A percentile compares a stretch with the other conserved stretches of the same genome.
phyloP scores from a whole-genome alignment of 2,797 vertebrate species.

The Hemitrygon akajei region DNA sequence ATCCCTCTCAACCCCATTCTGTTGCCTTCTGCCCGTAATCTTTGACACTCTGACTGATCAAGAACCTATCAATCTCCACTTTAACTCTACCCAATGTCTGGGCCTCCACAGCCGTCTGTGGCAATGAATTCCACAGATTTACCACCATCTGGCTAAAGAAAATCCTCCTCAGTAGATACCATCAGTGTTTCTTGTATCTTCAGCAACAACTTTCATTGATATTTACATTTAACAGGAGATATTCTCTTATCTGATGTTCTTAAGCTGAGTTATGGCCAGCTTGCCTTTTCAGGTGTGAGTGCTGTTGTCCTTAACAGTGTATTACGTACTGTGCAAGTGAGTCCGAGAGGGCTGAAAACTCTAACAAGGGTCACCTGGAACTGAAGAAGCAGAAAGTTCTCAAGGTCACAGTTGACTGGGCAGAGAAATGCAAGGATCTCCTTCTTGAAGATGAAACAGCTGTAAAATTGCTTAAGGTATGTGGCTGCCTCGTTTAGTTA shows the following conservation, averaged over 20 bases:
- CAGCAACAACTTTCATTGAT: not conserved
- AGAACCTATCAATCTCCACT: too few species aligned
- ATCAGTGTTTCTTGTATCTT: not conserved
- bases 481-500: not conserved
- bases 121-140: too few species aligned
- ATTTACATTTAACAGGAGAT: not conserved
- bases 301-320: not conserved
- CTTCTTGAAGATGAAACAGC: slow-evolving; percentile 84
- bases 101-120: too few species aligned
- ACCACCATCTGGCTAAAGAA: too few species aligned
- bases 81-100: too few species aligned
- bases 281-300: not conserved
- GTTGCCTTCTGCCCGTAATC: too few species aligned
- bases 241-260: not conserved
- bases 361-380: not conserved
- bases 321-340: not conserved
- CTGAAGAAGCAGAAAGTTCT: slow-evolving; percentile 75
- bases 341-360: not conserved
- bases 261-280: not conserved
- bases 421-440: slow-evolving; percentile 87
- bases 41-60: too few species aligned
- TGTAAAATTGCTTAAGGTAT: slow-evolving; percentile 81
- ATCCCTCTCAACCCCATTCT: too few species aligned
- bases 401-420: slow-evolving; percentile 76
- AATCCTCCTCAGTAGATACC: not conserved